Evolutionary conservation across 2,113 vertebrate genomes (phyloP), one percentile per base, ranked within the genome.

Genomic region (Morone chrysops): DNA sequence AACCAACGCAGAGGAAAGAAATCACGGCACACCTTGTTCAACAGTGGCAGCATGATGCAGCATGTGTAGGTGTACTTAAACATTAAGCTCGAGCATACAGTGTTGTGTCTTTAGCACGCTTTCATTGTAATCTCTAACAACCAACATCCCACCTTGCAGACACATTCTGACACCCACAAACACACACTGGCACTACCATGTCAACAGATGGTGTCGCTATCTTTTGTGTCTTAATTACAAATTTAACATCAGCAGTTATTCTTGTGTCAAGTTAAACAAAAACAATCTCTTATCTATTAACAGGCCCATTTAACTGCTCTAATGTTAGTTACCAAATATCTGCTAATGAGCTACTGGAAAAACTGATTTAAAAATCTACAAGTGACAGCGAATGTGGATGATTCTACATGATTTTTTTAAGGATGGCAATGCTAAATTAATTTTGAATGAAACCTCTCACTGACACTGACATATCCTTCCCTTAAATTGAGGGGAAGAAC

Each of bases 231-330:
- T 84, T 92, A 86, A 92, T 92, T 92, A 91, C 78, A 89, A 74
- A 86, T 94, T 88, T 84, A 86, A 91, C 89, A 90, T 90, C 53
- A 85, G 80, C 87, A 72, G 82, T 89, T 82, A 82, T 84, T 89
- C 66, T 80, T 10, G 54, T 83, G 86, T 91, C 83, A 86, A 83
- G 85, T 90, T 65, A 91, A 91, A 93, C 22, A 31, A 31, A 31
- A 31, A 31, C 31, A 31, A 2, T 31, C 31, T 72, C 69, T 88
- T 82, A 84, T 80, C 67, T 83, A 84, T 85, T 77, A 78, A 80
- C 73, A 82, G 82, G 51, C 65, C 60, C 57, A n/a, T 74, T 88
- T 20, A 63, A 69, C 57, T 20, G 78, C 53, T 85, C 68, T 69
- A 60, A 89, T 82, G 73, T 76, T 81, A 70, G 43, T 48, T 68